A percentile compares a stretch with the other conserved stretches of the same genome.
Conservation (phyloP, 2,797 vertebrate genomes). For the Agapornis canus region DNA sequence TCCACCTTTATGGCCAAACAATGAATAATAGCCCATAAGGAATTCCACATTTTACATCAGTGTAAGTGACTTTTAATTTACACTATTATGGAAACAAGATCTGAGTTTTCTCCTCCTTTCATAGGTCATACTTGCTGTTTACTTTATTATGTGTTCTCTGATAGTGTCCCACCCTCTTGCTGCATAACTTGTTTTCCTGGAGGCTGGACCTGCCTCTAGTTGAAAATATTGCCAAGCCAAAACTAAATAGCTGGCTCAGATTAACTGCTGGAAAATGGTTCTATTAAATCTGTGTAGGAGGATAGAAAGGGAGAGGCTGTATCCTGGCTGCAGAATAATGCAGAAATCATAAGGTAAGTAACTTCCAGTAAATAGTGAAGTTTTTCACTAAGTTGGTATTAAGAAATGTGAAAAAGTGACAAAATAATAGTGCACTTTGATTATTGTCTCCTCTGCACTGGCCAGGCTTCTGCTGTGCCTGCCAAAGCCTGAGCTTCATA, state of each 20-base stretch:
- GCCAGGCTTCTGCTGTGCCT: slow-evolving; percentile 15
- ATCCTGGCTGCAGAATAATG: slow-evolving; percentile 28
- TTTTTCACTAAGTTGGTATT: slow-evolving; percentile 2
- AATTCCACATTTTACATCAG: not conserved
- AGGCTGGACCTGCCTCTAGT: slow-evolving; percentile 38
- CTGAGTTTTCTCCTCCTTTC: not conserved
- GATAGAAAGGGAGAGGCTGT: slow-evolving; percentile 43
- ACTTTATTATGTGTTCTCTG: slow-evolving; percentile 46
- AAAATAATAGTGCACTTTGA: slow-evolving; percentile 52
- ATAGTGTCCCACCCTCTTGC: slow-evolving; percentile 53
- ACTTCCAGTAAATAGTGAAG: slow-evolving; percentile 12
- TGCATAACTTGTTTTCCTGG: slow-evolving; percentile 56
- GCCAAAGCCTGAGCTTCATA: slow-evolving; percentile 43
- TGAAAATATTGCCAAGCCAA: slow-evolving; percentile 22
- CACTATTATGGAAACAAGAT: not conserved
- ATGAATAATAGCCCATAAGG: not conserved
- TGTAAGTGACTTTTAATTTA: not conserved
- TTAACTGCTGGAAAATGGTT: slow-evolving; percentile 46
- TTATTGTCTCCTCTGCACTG: slow-evolving; percentile 13
- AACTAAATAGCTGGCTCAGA: slow-evolving; percentile 48
- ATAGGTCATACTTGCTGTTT: slow-evolving; percentile 20
- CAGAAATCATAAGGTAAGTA: slow-evolving; percentile 29
- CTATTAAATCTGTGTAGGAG: slow-evolving; percentile 49
- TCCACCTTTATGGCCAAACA: not conserved
- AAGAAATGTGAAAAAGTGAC: slow-evolving; percentile 35